Evolutionary conservation across 1,140 invertebrate species (phyloP), one percentile per base, ranked within the genome.

Genomic region (Drosophila rhopaloa): DNA sequence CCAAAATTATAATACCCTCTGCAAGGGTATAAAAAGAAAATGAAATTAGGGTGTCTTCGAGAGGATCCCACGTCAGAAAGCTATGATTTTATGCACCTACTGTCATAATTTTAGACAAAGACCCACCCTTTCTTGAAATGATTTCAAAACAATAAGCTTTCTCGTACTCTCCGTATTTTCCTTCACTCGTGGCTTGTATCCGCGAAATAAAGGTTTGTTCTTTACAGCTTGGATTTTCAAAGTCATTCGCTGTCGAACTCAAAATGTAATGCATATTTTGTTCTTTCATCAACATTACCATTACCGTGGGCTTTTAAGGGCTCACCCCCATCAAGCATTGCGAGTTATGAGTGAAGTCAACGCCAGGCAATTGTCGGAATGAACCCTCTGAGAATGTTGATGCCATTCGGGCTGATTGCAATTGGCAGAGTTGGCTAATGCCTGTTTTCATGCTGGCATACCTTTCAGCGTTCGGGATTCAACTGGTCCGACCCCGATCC

Each of bases 371-470:
- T 63, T 63, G 60, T 37, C 40, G 10, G 11, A 16, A 38, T 47
- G 54, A 46, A 13, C 13, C n/a, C 35, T 46, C 11, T 35, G 65
- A 50, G 61, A 50, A 46, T 53, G 35, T 47, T 29, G 40, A 70
- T 57, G 67, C 51, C 65, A 71, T 71, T 68, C 63, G 27, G 35
- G 10, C 43, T 68, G 67, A 68, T 70, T 70, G 67, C 67, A 56
- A 71, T 35, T 57, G 67, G 43, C 50, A 27, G 16, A 56, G 41
- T 46, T 66, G 50, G 63, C 65, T 70, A 70, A 68, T 68, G 51
- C 29, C 51, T 5, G 29, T 27, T 40, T 59, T 14, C 35, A 61
- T 66, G 62, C 37, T 40, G 56, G 13, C 35, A 37, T 10, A 38
- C 37, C 62, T 47, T 11, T 51, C 48, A n/a, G 7, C 37, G 37